These are phyloP conservation scores for Planococcus citri DNA, from an alignment of 1,140 invertebrate genomes.

Conservation along the genomic window DNA sequence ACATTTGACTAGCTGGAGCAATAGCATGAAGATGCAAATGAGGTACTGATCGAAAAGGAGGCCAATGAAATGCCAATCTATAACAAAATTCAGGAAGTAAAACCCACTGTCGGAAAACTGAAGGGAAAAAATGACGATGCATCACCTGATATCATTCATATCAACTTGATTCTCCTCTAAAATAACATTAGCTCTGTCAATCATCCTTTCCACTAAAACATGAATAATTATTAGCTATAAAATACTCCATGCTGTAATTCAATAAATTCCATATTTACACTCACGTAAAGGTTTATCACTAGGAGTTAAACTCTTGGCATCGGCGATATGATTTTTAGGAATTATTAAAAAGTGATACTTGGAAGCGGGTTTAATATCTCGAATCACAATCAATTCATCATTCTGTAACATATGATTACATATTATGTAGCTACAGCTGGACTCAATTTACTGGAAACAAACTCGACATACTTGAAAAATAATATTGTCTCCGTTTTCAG, in stretches of 20 bases:
- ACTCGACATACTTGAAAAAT: background rate
- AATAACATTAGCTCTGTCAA: constrained; percentile 42
- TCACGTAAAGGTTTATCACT: constrained; percentile 44
- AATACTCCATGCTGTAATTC: too few species aligned
- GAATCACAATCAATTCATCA: constrained; percentile 62
- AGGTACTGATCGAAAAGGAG: constrained; percentile 68
- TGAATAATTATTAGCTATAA: too few species aligned
- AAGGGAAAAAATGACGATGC: too few species aligned
- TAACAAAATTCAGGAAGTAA: too few species aligned
- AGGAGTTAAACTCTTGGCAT: constrained; percentile 51
- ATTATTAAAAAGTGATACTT: constrained; percentile 68
- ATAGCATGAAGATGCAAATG: constrained; percentile 85
- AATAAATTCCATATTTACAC: background rate
- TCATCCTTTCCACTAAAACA: constrained; percentile 49
- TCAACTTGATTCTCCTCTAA: constrained; percentile 40
- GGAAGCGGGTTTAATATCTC: constrained; percentile 70
- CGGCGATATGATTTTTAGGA: constrained; percentile 60
- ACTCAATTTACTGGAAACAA: too few species aligned
- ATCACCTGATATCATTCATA: constrained; percentile 36
- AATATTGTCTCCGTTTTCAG: background rate
- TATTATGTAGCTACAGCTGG: too few species aligned
- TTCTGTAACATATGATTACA: constrained; percentile 41
- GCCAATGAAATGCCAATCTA: constrained; percentile 78
- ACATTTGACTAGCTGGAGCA: constrained; percentile 62
- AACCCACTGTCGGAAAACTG: too few species aligned